Evolutionary conservation across 2,797 vertebrate species (phyloP), one percentile per base, ranked within the genome.

Genomic region (Cygnus olor): DNA sequence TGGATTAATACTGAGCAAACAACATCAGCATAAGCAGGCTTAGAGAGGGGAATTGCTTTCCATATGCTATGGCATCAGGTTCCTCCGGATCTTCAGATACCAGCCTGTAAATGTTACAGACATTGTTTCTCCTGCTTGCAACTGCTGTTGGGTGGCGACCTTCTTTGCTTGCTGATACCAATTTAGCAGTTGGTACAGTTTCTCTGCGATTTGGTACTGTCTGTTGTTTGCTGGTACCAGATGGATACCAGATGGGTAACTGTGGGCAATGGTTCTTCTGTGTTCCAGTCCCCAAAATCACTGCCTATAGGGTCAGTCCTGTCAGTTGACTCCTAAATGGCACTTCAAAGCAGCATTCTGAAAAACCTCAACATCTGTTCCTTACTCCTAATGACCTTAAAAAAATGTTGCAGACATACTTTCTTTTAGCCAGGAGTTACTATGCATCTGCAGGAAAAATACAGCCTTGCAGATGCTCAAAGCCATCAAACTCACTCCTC

Each of bases 201-300:
- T 97, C 95, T 97, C 94, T 97, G 94, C 91, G 97, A 97, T 98
- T 97, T 97, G 97, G 97, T 97, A 93, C 97, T 97, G 95, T 97
- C 96, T 98, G 97, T 97, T 96, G 96, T 96, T 97, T 91, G 44
- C 91, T 96, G 96, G 90, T 95, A 96, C 97, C 98, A 98, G 97
- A 98, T 98, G 98, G 97, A 97, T 97, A 96, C 97, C 98, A 98
- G 98, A 98, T 98, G 98, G 98, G 97, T 96, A 96, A 97, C 85
- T 98, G 89, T 92, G 97, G 97, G 96, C 97, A 97, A 97, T 84
- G 89, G 95, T 95, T 96, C 97, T 93, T 90, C 92, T 95, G 85
- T 90, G 92, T 91, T 93, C 84, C 91, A 94, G 94, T 95, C 96
- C 96, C 95, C 74, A 85, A 97, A 96, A 91, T 89, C 87, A 94